A percentile compares a stretch with the other conserved stretches of the same genome.
These are phyloP conservation scores for Champsocephalus gunnari DNA, from an alignment of 2,797 vertebrate species.

Conservation along the genomic window DNA sequence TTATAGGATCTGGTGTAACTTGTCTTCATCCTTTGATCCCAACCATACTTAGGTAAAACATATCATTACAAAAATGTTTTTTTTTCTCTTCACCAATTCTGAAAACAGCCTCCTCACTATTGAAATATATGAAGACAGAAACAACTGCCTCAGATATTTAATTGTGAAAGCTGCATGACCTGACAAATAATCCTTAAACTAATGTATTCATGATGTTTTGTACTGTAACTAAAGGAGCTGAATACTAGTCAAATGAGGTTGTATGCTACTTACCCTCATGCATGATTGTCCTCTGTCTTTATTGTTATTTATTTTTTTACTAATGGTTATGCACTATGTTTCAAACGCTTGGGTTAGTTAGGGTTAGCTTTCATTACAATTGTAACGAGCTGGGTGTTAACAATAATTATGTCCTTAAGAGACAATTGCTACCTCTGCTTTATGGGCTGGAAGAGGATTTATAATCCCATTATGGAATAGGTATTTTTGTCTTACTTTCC, in stretches of 20 bases:
- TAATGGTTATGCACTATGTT: not conserved
- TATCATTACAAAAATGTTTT: not conserved
- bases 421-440: not conserved
- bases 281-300: not conserved
- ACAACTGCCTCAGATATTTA: not conserved
- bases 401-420: conserved; percentile 3
- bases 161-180: not conserved
- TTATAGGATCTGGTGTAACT: conserved; percentile 24
- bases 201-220: conserved; percentile 12
- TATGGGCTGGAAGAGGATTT: not conserved
- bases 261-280: not conserved
- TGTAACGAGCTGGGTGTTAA: not conserved
- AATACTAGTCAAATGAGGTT: not conserved
- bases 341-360: too few relatives aligned
- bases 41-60: not conserved
- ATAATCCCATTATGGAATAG: conserved; percentile 14
- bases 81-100: not conserved
- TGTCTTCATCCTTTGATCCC: conserved; percentile 14
- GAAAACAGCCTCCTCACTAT: not conserved
- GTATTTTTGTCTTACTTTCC: not conserved
- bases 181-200: not conserved
- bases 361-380: too few relatives aligned
- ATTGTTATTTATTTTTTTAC: not conserved
- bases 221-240: not conserved
- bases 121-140: not conserved